These are phyloP conservation scores for Abramis brama DNA, from an alignment of 2,113 vertebrate genomes.

Conservation along the genomic window DNA sequence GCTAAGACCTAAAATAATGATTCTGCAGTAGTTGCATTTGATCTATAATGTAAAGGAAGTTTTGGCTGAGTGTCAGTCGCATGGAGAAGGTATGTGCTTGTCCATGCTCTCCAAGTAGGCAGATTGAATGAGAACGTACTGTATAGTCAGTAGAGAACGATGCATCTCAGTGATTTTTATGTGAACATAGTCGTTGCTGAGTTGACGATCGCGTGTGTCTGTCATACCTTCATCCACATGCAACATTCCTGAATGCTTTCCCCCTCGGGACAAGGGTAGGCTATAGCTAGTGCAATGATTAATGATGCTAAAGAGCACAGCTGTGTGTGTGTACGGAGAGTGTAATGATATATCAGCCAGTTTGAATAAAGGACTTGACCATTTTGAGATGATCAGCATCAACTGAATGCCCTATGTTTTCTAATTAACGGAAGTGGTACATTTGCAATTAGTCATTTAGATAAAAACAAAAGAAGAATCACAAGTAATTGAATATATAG, in stretches of 20 bases:
- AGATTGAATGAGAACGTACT: neutral
- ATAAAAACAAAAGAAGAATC: too few relatives aligned
- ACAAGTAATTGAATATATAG: too few relatives aligned
- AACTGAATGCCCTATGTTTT: neutral
- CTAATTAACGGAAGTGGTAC: neutral
- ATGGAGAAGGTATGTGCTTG: neutral
- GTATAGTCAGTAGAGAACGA: neutral
- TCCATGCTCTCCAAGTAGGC: neutral
- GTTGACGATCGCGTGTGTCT: neutral
- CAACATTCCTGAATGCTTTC: conserved; percentile 20
- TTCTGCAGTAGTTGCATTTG: neutral
- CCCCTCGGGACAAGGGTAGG: neutral
- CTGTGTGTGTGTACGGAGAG: neutral
- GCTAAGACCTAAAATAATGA: neutral
- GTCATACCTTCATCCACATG: conserved; percentile 20
- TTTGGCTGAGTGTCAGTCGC: neutral
- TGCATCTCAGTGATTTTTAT: conserved; percentile 3
- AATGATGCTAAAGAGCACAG: conserved; percentile 8
- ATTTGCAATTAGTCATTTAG: neutral
- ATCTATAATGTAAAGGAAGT: neutral
- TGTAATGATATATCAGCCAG: neutral
- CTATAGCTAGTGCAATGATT: neutral
- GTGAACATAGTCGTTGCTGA: neutral
- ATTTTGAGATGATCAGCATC: neutral
- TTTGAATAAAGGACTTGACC: neutral